These are phyloP conservation scores for Aix galericulata DNA, from an alignment of 2,113 vertebrate species.

Conservation along the genomic window DNA sequence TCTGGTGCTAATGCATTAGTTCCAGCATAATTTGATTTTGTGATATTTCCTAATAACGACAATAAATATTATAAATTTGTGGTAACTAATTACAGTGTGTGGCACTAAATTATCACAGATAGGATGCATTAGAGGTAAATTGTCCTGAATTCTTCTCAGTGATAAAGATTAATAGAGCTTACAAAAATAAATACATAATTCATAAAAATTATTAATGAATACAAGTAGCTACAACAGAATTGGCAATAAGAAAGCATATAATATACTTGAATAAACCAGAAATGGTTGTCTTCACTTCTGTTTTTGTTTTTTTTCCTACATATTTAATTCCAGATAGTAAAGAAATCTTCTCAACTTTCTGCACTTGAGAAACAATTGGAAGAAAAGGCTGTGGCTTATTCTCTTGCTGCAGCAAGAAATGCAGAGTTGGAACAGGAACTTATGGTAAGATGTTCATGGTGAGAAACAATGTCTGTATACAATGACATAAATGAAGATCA, in stretches of 20 bases:
- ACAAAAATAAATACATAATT: background rate
- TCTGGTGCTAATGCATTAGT: background rate
- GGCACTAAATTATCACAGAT: background rate
- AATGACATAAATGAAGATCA: background rate
- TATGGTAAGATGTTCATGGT: conserved; percentile 75
- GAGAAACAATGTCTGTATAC: background rate
- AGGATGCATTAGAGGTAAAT: background rate
- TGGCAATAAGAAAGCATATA: background rate
- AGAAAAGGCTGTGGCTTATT: conserved; percentile 87
- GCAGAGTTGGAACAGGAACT: conserved; percentile 86
- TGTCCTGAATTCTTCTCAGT: background rate
- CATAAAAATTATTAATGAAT: background rate
- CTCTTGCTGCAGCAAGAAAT: conserved; percentile 81
- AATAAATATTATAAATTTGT: background rate
- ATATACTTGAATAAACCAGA: background rate
- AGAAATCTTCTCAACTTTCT: conserved; percentile 83
- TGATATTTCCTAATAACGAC: background rate
- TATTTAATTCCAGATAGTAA: conserved; percentile 82
- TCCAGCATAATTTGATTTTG: background rate
- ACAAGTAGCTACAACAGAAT: background rate
- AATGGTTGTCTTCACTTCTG: background rate
- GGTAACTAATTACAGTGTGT: background rate
- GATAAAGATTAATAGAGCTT: background rate
- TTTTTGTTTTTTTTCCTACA: background rate
- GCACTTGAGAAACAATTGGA: conserved; percentile 89